phyloP scores from a whole-genome alignment of 1,140 invertebrate genomes.

The Eumeta japonica region DNA sequence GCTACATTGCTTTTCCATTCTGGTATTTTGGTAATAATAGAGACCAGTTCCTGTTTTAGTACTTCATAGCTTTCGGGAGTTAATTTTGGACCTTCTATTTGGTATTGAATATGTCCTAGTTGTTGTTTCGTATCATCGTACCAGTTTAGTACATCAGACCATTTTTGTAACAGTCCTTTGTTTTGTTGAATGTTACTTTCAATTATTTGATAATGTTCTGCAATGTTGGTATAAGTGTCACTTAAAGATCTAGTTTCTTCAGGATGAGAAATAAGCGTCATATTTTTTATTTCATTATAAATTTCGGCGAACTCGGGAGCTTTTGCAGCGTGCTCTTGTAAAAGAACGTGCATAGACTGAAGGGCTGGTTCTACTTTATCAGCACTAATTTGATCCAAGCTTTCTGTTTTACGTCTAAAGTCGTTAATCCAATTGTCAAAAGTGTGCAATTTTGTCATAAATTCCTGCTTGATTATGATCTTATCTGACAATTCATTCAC shows the following conservation, averaged over 20 bases:
- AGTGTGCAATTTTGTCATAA: slow-evolving; percentile 75
- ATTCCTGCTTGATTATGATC: slow-evolving; percentile 78
- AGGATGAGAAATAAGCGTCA: slow-evolving; percentile 66
- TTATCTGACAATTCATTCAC: slow-evolving; percentile 79
- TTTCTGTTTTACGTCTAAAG: slow-evolving; percentile 70
- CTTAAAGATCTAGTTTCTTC: slow-evolving; percentile 72
- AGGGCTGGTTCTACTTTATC: slow-evolving; percentile 76
- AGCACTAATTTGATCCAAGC: slow-evolving; percentile 76
- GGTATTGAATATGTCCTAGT: slow-evolving; percentile 76
- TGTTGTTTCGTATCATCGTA: slow-evolving; percentile 78
- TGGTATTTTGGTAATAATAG: slow-evolving; percentile 64
- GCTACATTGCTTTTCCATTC: slow-evolving; percentile 70
- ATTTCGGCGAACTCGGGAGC: slow-evolving; percentile 71
- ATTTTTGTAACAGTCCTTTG: slow-evolving; percentile 75
- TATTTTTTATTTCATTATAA: slow-evolving; percentile 78
- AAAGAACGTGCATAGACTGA: slow-evolving; percentile 74
- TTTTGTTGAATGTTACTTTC: slow-evolving; percentile 74
- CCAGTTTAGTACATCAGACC: slow-evolving; percentile 80
- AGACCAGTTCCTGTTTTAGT: slow-evolving; percentile 67
- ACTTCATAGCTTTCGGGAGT: slow-evolving; percentile 64
- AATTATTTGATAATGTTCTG: slow-evolving; percentile 73
- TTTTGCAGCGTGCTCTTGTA: slow-evolving; percentile 81
- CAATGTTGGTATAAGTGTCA: slow-evolving; percentile 71
- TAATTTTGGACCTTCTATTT: slow-evolving; percentile 72
- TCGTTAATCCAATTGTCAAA: slow-evolving; percentile 84